Conservation (phyloP, 2,113 vertebrate species). For the Rhipidura dahli region DNA sequence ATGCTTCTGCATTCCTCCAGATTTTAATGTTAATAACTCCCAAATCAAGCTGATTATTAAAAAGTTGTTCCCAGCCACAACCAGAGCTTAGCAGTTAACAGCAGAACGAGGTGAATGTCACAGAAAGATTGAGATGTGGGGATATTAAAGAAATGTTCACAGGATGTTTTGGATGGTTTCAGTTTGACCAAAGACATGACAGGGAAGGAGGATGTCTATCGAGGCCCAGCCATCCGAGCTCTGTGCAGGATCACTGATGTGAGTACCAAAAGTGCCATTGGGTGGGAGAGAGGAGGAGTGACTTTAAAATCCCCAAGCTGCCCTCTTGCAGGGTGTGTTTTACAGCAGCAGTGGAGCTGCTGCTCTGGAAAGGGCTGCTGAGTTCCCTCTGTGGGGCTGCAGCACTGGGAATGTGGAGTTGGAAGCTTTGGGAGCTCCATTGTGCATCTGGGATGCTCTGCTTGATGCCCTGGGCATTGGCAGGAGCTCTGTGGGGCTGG, state of each 20-base stretch:
- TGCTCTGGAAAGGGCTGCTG: accelerated
- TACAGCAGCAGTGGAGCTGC: accelerated
- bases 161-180: neutral
- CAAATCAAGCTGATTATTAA: neutral
- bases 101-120: neutral
- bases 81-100: neutral
- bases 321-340: accelerated
- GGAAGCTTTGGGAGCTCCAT: neutral
- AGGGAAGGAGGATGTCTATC: constrained; percentile 94
- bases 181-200: constrained; percentile 99
- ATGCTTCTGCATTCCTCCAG: neutral
- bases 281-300: accelerated
- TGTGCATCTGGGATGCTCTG: accelerated
- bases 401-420: neutral
- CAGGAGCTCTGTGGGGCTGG: neutral
- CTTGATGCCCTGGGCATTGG: accelerated
- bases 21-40: neutral
- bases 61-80: neutral
- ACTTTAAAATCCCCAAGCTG: accelerated
- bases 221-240: constrained; percentile 93
- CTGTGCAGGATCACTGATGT: constrained; percentile 98
- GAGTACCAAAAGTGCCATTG: constrained; percentile 23
- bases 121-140: accelerated
- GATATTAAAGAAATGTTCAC: accelerated
- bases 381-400: too few relatives aligned